Evolutionary conservation across 2,888 invertebrate genomes (phyloP), one percentile per base, ranked within the genome.

Genomic region (Cinara cedri): DNA sequence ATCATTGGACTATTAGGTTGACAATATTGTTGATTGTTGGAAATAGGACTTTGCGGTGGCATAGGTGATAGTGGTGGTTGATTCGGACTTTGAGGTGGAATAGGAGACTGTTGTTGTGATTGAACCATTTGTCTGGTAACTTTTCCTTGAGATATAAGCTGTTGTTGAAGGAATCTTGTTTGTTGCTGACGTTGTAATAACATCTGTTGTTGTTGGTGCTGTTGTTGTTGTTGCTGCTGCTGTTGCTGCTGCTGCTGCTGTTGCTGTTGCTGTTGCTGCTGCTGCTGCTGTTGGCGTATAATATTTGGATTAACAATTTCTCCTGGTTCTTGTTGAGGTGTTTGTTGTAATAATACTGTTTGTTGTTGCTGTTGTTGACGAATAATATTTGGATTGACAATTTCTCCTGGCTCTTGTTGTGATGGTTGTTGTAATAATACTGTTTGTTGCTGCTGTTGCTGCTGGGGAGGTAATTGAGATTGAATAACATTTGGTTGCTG

Each of bases 311-410:
- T 75, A 55, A 75, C 65, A 44, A 75, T 75, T 66, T 75, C 81
- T 55, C 68, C 65, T 21, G 81, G 85, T 63, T 86, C 86, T 70
- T 86, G 86, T 80, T 85, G 85, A 34, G 82, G 82, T 62, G 83
- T 76, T 44, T 76, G 88, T 83, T 87, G 87, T 13, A 75, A 65
- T 65, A 75, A 42, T 44, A 75, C 34, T 51, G 78, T 44, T 81
- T 86, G 85, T 72, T 85, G 86, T 81, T 86, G 86, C 81, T 86
- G 86, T n/a, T 87, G 83, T 76, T 87, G 87, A 0, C 86, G 86
- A 83, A 75, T 62, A 70, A 82, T 72, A 72, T 76, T 81, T 62
- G 82, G 68, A 34, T 83, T 78, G 51, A 78, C 68, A 51, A 78
- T 78, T 70, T 78, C 82, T 55, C 71, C 68, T 21, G 81, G 85